phyloP scores from a whole-genome alignment of 2,888 invertebrate genomes.

The Zaprionus obscuricornis region DNA sequence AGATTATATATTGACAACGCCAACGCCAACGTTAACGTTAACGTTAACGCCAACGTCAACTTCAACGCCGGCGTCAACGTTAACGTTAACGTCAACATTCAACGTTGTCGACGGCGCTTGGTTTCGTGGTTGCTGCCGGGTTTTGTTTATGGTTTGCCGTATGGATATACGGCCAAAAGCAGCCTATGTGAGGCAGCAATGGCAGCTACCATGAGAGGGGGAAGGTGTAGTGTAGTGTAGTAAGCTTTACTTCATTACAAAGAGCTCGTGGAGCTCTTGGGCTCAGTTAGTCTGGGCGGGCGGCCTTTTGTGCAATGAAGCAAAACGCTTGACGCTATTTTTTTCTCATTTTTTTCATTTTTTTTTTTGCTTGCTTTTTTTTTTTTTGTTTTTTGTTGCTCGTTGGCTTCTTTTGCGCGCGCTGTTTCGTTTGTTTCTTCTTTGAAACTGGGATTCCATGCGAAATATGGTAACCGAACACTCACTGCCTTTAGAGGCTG shows the following conservation, averaged over 20 bases:
- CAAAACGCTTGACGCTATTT: conserved; percentile 47
- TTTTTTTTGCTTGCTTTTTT: conserved; percentile 37
- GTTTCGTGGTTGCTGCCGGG: conserved; percentile 35
- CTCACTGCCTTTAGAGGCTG: background rate
- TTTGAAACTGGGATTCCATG: conserved; percentile 39
- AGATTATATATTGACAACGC: conserved; percentile 63
- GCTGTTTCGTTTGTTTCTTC: conserved; percentile 56
- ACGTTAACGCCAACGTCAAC: too few species aligned
- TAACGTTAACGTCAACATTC: conserved; percentile 2
- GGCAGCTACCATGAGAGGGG: background rate
- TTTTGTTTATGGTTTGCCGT: conserved; percentile 37
- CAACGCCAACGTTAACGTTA: conserved; percentile 24
- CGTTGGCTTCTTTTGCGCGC: too few species aligned
- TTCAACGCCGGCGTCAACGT: background rate
- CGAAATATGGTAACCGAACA: conserved; percentile 8
- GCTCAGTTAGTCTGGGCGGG: too few species aligned
- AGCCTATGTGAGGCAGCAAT: background rate
- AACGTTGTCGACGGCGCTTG: too few species aligned
- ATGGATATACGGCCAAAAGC: background rate
- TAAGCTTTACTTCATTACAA: conserved; percentile 25
- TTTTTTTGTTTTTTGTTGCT: conserved; percentile 1
- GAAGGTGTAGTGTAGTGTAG: background rate
- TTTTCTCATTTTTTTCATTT: background rate
- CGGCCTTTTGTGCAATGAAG: conserved; percentile 72
- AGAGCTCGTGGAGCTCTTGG: conserved; percentile 18